These are phyloP conservation scores for Sebastes vulpes DNA, from an alignment of 2,797 vertebrate genomes.

Conservation along the genomic window DNA sequence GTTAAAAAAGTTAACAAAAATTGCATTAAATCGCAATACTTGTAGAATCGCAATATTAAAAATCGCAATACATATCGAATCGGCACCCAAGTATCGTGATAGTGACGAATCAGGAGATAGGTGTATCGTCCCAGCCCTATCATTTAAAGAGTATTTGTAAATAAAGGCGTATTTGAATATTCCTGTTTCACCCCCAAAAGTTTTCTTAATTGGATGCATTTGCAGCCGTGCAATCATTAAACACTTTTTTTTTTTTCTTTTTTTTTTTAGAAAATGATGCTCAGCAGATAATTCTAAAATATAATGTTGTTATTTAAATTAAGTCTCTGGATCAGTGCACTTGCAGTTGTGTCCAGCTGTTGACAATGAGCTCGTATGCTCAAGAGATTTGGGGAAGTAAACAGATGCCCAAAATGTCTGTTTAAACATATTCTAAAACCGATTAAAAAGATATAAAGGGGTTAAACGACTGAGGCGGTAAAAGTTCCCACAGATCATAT, in stretches of 20 bases:
- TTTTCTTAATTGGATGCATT: neutral
- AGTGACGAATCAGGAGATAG: too few relatives aligned
- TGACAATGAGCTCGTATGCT: conserved; percentile 67
- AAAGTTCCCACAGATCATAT: conserved; percentile 72
- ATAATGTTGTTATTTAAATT: conserved; percentile 28
- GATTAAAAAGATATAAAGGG: conserved; percentile 73
- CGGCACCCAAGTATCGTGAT: too few relatives aligned
- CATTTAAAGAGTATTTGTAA: neutral
- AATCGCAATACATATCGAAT: too few relatives aligned
- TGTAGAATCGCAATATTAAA: too few relatives aligned
- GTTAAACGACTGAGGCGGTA: conserved; percentile 60
- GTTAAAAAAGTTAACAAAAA: too few relatives aligned
- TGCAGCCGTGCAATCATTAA: neutral
- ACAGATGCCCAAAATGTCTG: conserved; percentile 70
- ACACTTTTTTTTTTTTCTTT: neutral
- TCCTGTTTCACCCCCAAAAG: neutral
- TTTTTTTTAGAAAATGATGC: neutral
- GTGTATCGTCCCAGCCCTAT: too few relatives aligned
- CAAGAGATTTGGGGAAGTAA: conserved; percentile 66
- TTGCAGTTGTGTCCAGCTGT: conserved; percentile 64
- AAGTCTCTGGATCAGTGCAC: conserved; percentile 49
- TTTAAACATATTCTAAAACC: conserved; percentile 74
- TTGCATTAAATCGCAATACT: too few relatives aligned
- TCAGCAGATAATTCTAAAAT: conserved; percentile 27
- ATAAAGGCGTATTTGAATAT: neutral